These are phyloP conservation scores for Portevinia maculata DNA, from an alignment of 2,888 invertebrate species.

Conservation along the genomic window DNA sequence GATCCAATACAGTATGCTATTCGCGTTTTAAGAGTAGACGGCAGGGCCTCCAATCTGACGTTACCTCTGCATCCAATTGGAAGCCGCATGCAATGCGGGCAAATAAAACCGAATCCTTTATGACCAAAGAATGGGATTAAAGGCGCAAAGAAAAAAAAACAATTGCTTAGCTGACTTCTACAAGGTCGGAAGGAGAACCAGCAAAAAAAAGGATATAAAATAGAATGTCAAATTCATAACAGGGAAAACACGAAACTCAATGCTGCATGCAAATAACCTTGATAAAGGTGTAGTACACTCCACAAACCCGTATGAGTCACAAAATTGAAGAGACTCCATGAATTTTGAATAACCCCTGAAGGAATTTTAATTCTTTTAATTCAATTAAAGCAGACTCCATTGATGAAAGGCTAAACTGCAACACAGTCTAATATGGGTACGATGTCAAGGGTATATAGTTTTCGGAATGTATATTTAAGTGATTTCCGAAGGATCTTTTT, in stretches of 20 bases:
- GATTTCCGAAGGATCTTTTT: conserved; percentile 43
- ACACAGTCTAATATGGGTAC: conserved; percentile 5
- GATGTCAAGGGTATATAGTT: conserved; percentile 36
- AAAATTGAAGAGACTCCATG: neutral
- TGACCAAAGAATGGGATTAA: neutral
- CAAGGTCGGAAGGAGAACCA: neutral
- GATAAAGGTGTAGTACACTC: conserved; percentile 13
- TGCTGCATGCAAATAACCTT: conserved; percentile 46
- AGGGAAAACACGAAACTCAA: conserved; percentile 7
- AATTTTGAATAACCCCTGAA: neutral
- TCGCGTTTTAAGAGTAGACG: conserved; percentile 38
- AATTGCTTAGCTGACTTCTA: neutral
- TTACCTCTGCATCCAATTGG: conserved; percentile 4
- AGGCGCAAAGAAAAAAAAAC: conserved; percentile 2
- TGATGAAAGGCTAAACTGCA: conserved; percentile 5
- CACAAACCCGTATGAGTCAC: conserved; percentile 7
- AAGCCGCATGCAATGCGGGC: conserved; percentile 19
- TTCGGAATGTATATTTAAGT: conserved; percentile 14
- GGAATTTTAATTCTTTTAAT: conserved; percentile 19
- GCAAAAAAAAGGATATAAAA: neutral
- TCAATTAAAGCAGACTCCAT: conserved; percentile 24
- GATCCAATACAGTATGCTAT: conserved; percentile 10
- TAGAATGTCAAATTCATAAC: conserved; percentile 1
- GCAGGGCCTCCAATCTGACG: conserved; percentile 22
- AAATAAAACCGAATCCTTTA: conserved; percentile 13